phyloP scores from a whole-genome alignment of 2,888 invertebrate genomes.

The Synanthedon tipuliformis region DNA sequence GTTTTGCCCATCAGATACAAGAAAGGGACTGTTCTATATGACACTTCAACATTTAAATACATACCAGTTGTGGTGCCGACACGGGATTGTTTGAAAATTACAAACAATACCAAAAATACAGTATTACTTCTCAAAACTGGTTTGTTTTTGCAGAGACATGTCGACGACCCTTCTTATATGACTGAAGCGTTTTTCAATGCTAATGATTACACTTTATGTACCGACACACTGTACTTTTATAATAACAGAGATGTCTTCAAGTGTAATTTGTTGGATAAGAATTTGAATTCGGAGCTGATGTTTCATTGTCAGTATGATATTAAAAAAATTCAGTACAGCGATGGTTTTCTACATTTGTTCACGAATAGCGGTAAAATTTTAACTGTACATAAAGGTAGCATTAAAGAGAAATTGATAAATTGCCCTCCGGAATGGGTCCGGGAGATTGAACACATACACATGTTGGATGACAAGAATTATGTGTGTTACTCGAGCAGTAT shows the following conservation, averaged over 20 bases:
- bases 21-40: conserved; percentile 38
- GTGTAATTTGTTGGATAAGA: conserved; percentile 26
- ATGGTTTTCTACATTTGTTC: conserved; percentile 29
- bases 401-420: conserved; percentile 21
- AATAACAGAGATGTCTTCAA: conserved; percentile 35
- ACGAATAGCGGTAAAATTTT: conserved; percentile 47
- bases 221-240: conserved; percentile 30
- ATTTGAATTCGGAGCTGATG: conserved; percentile 29
- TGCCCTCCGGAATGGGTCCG: conserved; percentile 45
- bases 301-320: conserved; percentile 38
- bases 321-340: conserved; percentile 34
- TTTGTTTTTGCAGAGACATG: conserved; percentile 35
- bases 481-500: conserved; percentile 48
- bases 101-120: conserved; percentile 35
- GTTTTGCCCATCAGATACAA: conserved; percentile 40
- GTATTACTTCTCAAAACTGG: conserved; percentile 34
- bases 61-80: conserved; percentile 42
- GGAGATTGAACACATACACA: conserved; percentile 38
- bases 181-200: conserved; percentile 40
- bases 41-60: conserved; percentile 34
- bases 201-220: conserved; percentile 36
- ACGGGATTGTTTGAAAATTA: conserved; percentile 34
- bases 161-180: conserved; percentile 18
- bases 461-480: conserved; percentile 41
- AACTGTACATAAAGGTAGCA: conserved; percentile 17